Conservation (phyloP, 2,797 vertebrate species). For the Todus mexicanus region DNA sequence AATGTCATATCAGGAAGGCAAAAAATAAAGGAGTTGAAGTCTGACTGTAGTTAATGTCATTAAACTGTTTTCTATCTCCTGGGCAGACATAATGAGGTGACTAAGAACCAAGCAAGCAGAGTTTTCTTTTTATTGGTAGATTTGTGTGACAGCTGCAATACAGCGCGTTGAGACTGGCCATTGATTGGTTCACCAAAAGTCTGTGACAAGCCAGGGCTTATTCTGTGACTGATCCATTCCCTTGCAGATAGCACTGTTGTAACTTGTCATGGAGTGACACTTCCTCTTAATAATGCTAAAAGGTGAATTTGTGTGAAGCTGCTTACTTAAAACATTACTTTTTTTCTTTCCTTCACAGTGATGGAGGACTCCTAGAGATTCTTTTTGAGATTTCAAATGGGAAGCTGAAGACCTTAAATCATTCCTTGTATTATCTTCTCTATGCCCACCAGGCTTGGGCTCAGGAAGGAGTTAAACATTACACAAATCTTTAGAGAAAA, state of each 20-base stretch:
- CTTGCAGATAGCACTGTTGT: not conserved
- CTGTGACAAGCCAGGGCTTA: constrained; percentile 18
- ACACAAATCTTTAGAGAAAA: not conserved
- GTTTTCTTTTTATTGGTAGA: not conserved
- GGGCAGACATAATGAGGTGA: not conserved
- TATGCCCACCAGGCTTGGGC: not conserved
- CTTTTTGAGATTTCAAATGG: not conserved
- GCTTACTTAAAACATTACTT: not conserved
- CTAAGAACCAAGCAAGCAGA: not conserved
- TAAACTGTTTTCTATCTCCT: not conserved
- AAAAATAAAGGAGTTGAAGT: not conserved
- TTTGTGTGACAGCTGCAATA: not conserved
- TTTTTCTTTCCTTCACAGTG: not conserved
- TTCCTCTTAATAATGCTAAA: not conserved
- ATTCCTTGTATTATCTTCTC: not conserved
- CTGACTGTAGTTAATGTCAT: not conserved
- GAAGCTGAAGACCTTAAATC: not conserved
- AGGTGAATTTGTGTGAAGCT: not conserved
- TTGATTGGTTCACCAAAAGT: not conserved
- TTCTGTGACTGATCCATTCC: not conserved
- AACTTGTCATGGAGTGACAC: not conserved
- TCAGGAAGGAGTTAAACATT: not conserved
- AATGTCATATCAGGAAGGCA: not conserved
- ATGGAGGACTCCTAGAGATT: not conserved
- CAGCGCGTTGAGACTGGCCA: not conserved